These are phyloP conservation scores for Scyliorhinus canicula DNA, from an alignment of 2,797 vertebrate genomes.

Conservation along the genomic window DNA sequence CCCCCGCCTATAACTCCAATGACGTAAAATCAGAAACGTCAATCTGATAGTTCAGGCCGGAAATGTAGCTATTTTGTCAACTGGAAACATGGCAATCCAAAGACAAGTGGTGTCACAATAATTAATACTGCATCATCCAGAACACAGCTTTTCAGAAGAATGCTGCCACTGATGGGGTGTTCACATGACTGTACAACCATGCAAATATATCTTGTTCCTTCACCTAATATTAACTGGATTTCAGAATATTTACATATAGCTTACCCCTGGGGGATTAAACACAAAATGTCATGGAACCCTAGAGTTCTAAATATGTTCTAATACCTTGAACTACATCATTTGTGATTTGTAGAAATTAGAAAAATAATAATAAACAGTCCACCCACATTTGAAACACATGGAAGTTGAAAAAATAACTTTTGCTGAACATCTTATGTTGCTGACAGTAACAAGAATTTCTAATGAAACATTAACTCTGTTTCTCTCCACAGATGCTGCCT, in stretches of 20 bases:
- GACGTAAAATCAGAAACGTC: constrained; percentile 6
- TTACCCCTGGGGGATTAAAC: not conserved
- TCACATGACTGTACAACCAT: not conserved
- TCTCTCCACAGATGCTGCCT: too few species aligned
- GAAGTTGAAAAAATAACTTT: not conserved
- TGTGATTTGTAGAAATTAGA: not conserved
- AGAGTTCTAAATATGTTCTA: not conserved
- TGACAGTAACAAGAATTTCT: not conserved
- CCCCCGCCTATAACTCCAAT: not conserved
- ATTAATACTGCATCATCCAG: not conserved
- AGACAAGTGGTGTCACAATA: not conserved
- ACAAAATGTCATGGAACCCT: not conserved
- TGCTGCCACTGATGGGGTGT: too few species aligned
- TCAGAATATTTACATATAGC: not conserved
- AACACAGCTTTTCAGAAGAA: not conserved
- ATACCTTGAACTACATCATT: not conserved
- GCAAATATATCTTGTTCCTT: not conserved
- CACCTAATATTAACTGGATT: not conserved
- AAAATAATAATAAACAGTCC: not conserved
- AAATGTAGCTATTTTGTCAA: not conserved
- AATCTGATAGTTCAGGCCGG: constrained; percentile 1
- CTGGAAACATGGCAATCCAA: not conserved
- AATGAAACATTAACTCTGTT: too few species aligned
- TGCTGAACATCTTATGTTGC: not conserved
- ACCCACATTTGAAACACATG: not conserved